A percentile compares a stretch with the other conserved stretches of the same genome.
These are phyloP conservation scores for Petrocephalus microphthalmus DNA, from an alignment of 2,113 vertebrate genomes.

Conservation along the genomic window DNA sequence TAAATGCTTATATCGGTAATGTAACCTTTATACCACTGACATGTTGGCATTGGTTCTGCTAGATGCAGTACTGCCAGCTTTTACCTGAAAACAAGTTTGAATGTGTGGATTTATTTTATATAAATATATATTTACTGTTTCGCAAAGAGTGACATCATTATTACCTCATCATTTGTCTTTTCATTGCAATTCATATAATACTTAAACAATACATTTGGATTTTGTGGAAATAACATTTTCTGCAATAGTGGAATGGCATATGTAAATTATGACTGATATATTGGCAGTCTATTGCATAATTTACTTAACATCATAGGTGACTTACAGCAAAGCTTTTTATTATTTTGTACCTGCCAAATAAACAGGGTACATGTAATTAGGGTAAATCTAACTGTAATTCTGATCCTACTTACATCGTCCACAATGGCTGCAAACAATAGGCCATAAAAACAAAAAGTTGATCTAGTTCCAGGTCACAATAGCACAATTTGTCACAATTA, in stretches of 20 bases:
- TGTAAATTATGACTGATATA: too few species aligned
- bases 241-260: not conserved
- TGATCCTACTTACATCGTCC: not conserved
- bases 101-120: not conserved
- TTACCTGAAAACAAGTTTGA: not conserved
- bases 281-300: too few species aligned
- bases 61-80: not conserved
- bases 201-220: not conserved
- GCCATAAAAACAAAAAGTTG: not conserved
- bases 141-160: not conserved
- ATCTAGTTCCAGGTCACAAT: not conserved
- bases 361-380: not conserved
- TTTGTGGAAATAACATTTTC: not conserved
- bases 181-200: not conserved
- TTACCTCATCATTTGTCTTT: not conserved
- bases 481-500: not conserved
- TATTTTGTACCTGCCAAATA: too few species aligned
- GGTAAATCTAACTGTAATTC: not conserved
- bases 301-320: too few species aligned
- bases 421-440: not conserved
- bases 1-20: not conserved
- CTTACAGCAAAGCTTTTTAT: too few species aligned
- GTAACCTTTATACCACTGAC: not conserved
- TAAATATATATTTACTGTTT: not conserved
- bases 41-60: not conserved